A percentile compares a stretch with the other conserved stretches of the same genome.
phyloP scores from a whole-genome alignment of 2,797 vertebrate species.

The Ciconia nigra region DNA sequence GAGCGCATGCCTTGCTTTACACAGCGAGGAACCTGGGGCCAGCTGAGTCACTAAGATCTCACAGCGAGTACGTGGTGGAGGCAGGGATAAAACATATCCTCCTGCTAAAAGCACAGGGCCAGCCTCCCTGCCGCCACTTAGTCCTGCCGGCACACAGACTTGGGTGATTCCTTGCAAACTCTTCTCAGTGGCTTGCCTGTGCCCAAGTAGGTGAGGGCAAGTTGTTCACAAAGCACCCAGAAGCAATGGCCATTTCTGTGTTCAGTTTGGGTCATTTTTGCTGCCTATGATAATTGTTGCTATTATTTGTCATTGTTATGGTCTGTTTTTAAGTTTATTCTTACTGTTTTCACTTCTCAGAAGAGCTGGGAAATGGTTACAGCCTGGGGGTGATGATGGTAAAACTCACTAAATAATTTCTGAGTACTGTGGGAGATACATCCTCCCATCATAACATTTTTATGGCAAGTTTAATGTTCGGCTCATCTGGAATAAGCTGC shows the following conservation, averaged over 20 bases:
- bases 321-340: neutral
- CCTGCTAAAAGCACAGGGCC: neutral
- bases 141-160: neutral
- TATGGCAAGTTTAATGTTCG: slow-evolving; percentile 52
- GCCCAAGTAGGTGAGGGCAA: neutral
- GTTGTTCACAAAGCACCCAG: neutral
- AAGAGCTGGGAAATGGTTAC: neutral
- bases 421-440: slow-evolving; percentile 38
- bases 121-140: accelerated
- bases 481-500: slow-evolving; percentile 51
- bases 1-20: accelerated
- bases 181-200: neutral
- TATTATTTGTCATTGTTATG: neutral
- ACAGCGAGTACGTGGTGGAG: neutral
- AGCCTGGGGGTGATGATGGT: neutral
- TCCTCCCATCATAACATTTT: slow-evolving; percentile 61
- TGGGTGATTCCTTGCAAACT: neutral
- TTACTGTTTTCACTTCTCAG: neutral
- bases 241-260: neutral
- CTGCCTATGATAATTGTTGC: neutral
- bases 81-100: neutral
- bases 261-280: neutral
- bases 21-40: neutral
- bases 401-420: slow-evolving; percentile 27
- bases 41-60: neutral